Percentiles rank a stretch among this genome's conserved stretches.
Evolutionary conservation across 2,113 vertebrate genomes (phyloP).

Genomic region (Stigmatopora nigra): DNA sequence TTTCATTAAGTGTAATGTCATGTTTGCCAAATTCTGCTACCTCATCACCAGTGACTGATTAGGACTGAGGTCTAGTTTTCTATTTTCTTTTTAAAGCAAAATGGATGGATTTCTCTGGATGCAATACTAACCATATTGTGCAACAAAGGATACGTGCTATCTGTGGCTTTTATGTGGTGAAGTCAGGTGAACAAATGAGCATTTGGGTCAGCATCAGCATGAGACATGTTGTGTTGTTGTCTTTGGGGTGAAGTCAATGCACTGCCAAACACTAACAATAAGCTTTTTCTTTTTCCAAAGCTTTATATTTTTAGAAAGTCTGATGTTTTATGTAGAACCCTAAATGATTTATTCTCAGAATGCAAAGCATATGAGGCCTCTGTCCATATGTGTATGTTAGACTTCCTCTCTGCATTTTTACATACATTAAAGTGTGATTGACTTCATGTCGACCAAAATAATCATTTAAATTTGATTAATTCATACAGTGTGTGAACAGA

Average conservation of each 20-base stretch:
- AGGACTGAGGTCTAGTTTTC: no score
- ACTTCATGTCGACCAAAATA: no score
- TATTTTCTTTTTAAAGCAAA: background rate
- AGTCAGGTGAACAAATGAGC: conserved; percentile 24
- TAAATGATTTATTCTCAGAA: conserved; percentile 1
- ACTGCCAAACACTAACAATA: background rate
- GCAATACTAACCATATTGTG: background rate
- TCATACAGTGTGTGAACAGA: no score
- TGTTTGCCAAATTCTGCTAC: no score
- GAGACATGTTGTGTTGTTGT: conserved; percentile 1
- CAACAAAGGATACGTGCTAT: background rate
- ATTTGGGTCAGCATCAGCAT: conserved; percentile 14
- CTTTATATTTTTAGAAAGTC: background rate
- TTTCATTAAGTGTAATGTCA: no score
- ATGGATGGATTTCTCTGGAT: conserved; percentile 4
- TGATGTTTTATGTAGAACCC: conserved; percentile 1
- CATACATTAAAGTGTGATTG: no score
- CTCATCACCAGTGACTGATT: no score
- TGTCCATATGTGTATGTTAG: background rate
- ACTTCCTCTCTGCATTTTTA: background rate
- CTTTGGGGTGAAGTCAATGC: conserved; percentile 5
- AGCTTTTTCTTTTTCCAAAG: background rate
- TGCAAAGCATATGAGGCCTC: background rate
- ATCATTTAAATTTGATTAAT: no score
- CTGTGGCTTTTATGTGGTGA: conserved; percentile 9